phyloP scores from a whole-genome alignment of 2,113 vertebrate species.

The Cynopterus brachyotis region DNA sequence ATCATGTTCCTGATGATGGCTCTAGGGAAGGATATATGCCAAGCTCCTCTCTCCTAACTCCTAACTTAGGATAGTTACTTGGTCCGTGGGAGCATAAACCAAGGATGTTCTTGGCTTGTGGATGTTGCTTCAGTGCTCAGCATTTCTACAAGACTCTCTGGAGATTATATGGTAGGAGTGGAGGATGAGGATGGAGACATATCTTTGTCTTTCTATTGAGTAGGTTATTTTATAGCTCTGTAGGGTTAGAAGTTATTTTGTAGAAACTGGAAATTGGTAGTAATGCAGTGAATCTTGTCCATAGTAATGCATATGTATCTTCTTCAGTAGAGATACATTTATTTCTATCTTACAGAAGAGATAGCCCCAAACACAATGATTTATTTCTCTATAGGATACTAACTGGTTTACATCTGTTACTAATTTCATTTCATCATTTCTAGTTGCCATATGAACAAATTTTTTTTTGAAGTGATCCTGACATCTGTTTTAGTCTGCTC shows the following conservation, averaged over 20 bases:
- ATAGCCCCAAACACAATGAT: not conserved
- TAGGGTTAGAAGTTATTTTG: not conserved
- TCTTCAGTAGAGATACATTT: not conserved
- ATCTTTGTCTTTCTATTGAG: not conserved
- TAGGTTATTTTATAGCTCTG: not conserved
- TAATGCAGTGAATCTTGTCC: not conserved
- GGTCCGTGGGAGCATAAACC: not conserved
- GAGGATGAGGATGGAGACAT: not conserved
- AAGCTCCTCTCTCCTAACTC: not conserved
- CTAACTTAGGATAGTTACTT: not conserved
- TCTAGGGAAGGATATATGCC: not conserved
- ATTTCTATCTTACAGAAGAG: not conserved
- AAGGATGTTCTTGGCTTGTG: not conserved
- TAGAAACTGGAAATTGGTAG: not conserved
- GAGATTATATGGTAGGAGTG: not conserved
- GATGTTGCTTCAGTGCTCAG: not conserved
- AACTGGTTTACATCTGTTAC: not conserved
- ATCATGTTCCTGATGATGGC: not conserved
- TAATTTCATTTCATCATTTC: not conserved
- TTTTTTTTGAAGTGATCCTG: not conserved
- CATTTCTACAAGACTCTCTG: not conserved
- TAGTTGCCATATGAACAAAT: not conserved
- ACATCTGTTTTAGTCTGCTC: not conserved
- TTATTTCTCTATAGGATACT: not conserved
- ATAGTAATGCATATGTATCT: not conserved